Evolutionary conservation across 2,113 vertebrate species (phyloP).

Genomic region (Mustelus asterias): DNA sequence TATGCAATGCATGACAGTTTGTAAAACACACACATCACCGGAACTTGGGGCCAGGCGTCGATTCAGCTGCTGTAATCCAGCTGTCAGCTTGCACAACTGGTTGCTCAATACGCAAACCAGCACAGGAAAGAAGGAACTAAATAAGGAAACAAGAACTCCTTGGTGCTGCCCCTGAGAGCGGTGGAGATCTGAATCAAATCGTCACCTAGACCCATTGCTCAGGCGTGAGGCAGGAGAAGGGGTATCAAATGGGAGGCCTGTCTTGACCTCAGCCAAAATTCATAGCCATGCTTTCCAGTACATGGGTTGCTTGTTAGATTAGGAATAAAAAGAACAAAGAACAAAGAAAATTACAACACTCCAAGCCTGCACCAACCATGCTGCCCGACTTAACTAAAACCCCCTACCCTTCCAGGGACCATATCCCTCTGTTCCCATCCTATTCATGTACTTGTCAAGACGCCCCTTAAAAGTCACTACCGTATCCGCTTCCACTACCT

Average conservation of each 20-base stretch:
- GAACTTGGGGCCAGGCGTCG: background rate
- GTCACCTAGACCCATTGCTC: too few relatives aligned
- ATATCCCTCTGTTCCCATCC: too few relatives aligned
- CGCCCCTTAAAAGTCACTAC: too few relatives aligned
- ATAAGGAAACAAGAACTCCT: background rate
- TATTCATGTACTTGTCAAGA: too few relatives aligned
- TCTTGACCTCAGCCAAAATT: background rate
- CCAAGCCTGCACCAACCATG: too few relatives aligned
- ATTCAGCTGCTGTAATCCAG: background rate
- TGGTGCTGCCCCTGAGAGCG: background rate
- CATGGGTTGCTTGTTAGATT: background rate
- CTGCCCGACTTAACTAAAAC: too few relatives aligned
- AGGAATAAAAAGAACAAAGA: background rate
- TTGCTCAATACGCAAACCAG: background rate
- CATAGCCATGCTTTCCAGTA: background rate
- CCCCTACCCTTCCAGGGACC: too few relatives aligned
- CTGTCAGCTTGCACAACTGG: background rate
- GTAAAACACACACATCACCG: background rate
- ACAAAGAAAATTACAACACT: too few relatives aligned
- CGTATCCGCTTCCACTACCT: too few relatives aligned
- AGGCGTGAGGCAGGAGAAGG: too few relatives aligned
- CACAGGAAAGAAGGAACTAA: background rate
- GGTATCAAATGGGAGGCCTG: background rate
- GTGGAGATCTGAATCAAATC: background rate
- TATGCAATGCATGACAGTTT: background rate